phyloP scores from a whole-genome alignment of 2,797 vertebrate genomes.

The Coranthus polyacanthus region DNA sequence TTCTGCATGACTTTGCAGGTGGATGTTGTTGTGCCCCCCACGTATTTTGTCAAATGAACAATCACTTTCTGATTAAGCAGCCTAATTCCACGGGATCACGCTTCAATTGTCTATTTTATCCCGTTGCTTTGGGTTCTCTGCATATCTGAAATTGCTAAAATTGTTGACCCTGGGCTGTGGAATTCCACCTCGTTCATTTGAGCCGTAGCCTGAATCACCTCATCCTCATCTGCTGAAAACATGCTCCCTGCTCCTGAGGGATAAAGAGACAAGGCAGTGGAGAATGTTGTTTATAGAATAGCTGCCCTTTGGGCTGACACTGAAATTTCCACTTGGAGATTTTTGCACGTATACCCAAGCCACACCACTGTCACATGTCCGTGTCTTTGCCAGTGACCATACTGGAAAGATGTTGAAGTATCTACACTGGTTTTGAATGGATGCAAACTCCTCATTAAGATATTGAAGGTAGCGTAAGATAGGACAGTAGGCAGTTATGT shows the following conservation, averaged over 20 bases:
- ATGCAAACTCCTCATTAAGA: slow-evolving; percentile 5
- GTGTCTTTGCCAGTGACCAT: not conserved
- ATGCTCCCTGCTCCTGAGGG: slow-evolving; percentile 45
- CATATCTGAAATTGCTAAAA: slow-evolving; percentile 86
- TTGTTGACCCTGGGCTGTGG: slow-evolving; percentile 77
- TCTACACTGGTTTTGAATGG: not conserved
- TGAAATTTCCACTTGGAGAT: slow-evolving; percentile 67
- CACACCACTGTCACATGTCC: slow-evolving; percentile 9
- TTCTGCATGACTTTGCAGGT: slow-evolving; percentile 83
- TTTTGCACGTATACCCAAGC: slow-evolving; percentile 13
- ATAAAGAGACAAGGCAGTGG: slow-evolving; percentile 66
- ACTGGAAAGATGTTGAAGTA: slow-evolving; percentile 9
- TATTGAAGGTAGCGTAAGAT: slow-evolving; percentile 7
- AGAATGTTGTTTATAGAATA: slow-evolving; percentile 80
- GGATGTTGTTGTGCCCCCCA: slow-evolving; percentile 70
- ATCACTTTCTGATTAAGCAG: slow-evolving; percentile 79
- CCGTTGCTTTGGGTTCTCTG: slow-evolving; percentile 72
- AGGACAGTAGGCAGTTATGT: not conserved
- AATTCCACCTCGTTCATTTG: slow-evolving; percentile 70
- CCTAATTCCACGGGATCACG: slow-evolving; percentile 79
- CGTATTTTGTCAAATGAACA: slow-evolving; percentile 80
- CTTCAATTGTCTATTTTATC: slow-evolving; percentile 83
- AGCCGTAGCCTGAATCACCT: slow-evolving; percentile 61
- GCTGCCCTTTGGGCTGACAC: slow-evolving; percentile 60
- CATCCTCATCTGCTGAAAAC: slow-evolving; percentile 70